Evolutionary conservation across 2,113 vertebrate species (phyloP).

Genomic region (Panthera uncia): DNA sequence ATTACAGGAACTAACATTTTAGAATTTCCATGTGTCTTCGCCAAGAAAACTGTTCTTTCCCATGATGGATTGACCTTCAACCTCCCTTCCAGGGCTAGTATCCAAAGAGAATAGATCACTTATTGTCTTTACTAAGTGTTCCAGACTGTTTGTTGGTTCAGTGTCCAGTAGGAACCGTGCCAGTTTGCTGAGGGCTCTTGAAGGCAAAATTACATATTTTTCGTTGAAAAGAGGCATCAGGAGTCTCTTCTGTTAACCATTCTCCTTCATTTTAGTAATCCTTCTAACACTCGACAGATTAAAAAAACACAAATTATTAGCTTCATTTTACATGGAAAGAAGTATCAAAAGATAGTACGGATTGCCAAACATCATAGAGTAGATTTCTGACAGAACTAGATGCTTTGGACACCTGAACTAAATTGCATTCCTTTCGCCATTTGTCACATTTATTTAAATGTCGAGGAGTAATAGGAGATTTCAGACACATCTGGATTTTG

Average conservation of each 20-base stretch:
- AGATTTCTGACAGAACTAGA: neutral
- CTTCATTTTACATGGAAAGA: neutral
- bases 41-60: conserved; percentile 38
- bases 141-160: neutral
- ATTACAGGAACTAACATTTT: conserved; percentile 27
- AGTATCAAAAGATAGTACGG: neutral
- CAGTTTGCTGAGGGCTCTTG: neutral
- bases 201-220: neutral
- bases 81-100: neutral
- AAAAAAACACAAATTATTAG: neutral
- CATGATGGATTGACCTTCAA: neutral
- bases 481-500: conserved; percentile 8
- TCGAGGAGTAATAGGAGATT: neutral
- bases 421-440: neutral
- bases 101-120: neutral
- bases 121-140: neutral
- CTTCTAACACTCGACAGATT: neutral
- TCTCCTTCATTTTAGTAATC: neutral
- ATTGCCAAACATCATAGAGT: neutral
- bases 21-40: conserved; percentile 26
- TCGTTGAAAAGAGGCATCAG: neutral
- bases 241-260: neutral
- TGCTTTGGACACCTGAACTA: neutral
- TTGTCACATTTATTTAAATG: conserved; percentile 1
- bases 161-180: neutral